Base-by-base conservation (phyloP, 2,113 vertebrate species). In the Peromyscus californicus region DNA sequence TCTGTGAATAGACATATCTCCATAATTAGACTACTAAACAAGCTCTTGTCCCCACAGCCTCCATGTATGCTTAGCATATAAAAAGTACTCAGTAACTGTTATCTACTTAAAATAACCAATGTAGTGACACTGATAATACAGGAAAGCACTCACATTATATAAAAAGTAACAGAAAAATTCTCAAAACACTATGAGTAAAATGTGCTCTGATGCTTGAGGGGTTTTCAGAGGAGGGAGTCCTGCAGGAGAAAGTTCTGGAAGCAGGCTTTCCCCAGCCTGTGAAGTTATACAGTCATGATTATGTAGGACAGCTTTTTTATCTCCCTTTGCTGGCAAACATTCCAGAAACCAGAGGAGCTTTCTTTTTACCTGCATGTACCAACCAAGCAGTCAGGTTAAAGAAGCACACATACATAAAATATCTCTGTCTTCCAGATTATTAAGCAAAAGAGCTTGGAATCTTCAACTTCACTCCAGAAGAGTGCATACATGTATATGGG, bases 281-380 rank as follows among this genome's bases (percentile, higher is more conserved):
- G 80, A 94, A 96, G 95, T 69, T 67, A 85, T 0, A 95, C 61
- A 87, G 17, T 88, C 24, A 51, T 36, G 95, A 63, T 54, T 90
- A 97, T 95, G 82, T 24, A 90, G 95, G 96, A 93, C 10, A 93
- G 26, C 17, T 95, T 90, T 98, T 70, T 84, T 95, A 76, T 59
- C 1, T 95, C 93, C 94, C 88, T 89, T 89, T 59, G 51, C 75
- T 83, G 26, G 82, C 72, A 94, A 92, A 94, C 26, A 72, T 84
- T 88, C 74, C 63, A 39, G 36, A 92, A 89, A 91, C 87, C 87
- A 89, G 9, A 42, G 5, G 26, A 51, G 6, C 42, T 98, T 92
- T 24, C 63, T 93, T 8, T 69, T 69, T 59, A 15, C 65, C 59
- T 78, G 10, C 16, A 45, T 10, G 65, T 26, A 85, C 10, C 33